phyloP scores from a whole-genome alignment of 1,140 invertebrate species.

The Atta colombica region DNA sequence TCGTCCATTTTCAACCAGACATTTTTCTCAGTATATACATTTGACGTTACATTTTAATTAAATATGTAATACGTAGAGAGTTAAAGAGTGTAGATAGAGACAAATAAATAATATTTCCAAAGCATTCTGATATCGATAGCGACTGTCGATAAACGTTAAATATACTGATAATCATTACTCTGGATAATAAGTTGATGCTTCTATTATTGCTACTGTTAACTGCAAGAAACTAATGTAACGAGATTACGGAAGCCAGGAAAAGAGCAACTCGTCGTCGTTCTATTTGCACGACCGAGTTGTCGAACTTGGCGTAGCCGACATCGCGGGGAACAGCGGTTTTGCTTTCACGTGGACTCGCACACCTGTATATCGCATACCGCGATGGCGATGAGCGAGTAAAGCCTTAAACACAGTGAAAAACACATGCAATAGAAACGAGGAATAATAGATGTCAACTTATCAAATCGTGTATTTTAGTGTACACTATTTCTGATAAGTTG shows the following conservation, averaged over 20 bases:
- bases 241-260: constrained; percentile 47
- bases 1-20: too few relatives aligned
- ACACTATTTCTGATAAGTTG: too few relatives aligned
- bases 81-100: not conserved
- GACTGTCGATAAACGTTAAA: not conserved
- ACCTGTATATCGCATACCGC: not conserved
- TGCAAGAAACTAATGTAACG: constrained; percentile 26
- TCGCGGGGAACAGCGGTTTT: constrained; percentile 6
- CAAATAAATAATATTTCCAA: not conserved
- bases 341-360: constrained; percentile 1
- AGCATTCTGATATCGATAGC: not conserved
- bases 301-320: constrained; percentile 36
- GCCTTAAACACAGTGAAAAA: too few relatives aligned
- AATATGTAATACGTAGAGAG: not conserved
- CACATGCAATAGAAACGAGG: too few relatives aligned
- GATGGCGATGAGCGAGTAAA: not conserved
- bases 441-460: too few relatives aligned
- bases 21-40: too few relatives aligned
- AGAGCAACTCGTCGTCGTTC: constrained; percentile 16
- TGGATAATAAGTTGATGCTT: not conserved
- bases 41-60: not conserved
- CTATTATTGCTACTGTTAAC: not conserved
- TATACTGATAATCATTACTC: not conserved
- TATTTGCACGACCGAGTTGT: constrained; percentile 41
- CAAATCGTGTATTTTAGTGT: too few relatives aligned